Percentiles rank a stretch among this genome's conserved stretches.
phyloP scores from a whole-genome alignment of 2,113 vertebrate species.

The Potamarius usumacintae region DNA sequence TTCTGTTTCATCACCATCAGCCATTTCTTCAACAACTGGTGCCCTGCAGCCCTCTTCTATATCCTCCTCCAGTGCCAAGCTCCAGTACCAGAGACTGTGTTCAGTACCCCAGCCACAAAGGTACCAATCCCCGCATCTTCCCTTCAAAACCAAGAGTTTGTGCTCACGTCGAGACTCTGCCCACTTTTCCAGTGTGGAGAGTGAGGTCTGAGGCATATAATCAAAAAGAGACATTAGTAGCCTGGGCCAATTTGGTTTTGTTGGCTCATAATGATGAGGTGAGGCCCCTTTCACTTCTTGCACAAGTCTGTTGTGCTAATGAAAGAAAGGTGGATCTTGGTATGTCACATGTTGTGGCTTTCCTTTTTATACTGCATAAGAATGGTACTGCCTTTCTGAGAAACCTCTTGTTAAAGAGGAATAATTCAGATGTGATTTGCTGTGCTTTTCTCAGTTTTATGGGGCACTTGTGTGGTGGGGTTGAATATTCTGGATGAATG shows the following conservation, averaged over 20 bases:
- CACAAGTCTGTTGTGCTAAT: slow-evolving; percentile 50
- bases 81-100: slow-evolving; percentile 78
- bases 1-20: slow-evolving; percentile 72
- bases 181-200: slow-evolving; percentile 91
- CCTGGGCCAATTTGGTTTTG: slow-evolving; percentile 10
- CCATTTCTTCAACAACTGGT: slow-evolving; percentile 72
- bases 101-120: slow-evolving; percentile 74
- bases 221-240: slow-evolving; percentile 45
- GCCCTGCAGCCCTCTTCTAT: slow-evolving; percentile 68
- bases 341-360: slow-evolving; percentile 38
- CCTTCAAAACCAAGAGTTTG: slow-evolving; percentile 81
- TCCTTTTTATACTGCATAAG: slow-evolving; percentile 44
- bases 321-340: slow-evolving; percentile 33
- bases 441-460: slow-evolving; percentile 49
- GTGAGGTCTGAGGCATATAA: slow-evolving; percentile 80
- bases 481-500: slow-evolving; percentile 63
- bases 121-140: slow-evolving; percentile 76
- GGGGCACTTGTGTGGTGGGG: slow-evolving; percentile 61
- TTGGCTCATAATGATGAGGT: slow-evolving; percentile 26
- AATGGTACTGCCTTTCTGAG: slow-evolving; percentile 50
- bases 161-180: slow-evolving; percentile 85
- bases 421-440: slow-evolving; percentile 19
- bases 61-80: slow-evolving; percentile 77
- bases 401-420: slow-evolving; percentile 34
- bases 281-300: slow-evolving; percentile 33